Evolutionary conservation across 2,888 invertebrate genomes (phyloP).

Genomic region (Mythimna loreyi): DNA sequence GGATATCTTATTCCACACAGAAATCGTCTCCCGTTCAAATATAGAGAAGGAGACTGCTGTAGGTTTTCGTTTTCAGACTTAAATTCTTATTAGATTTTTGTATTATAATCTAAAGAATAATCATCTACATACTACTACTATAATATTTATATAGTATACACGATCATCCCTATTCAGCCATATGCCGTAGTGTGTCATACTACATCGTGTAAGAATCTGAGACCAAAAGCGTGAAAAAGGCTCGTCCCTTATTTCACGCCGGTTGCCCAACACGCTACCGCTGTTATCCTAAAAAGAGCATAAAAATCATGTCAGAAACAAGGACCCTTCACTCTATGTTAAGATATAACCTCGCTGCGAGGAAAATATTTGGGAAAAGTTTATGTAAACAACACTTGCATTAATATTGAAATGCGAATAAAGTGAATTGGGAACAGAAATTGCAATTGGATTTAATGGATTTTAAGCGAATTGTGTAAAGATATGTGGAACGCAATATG

Average conservation of each 20-base stretch:
- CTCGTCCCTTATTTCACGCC: conserved; percentile 77
- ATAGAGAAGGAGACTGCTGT: too few species aligned
- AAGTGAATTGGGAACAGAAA: too few species aligned
- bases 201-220: conserved; percentile 61
- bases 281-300: conserved; percentile 54
- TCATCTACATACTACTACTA: not conserved
- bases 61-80: too few species aligned
- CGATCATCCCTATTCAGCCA: conserved; percentile 16
- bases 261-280: conserved; percentile 64
- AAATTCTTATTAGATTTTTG: not conserved
- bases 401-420: too few species aligned
- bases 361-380: conserved; percentile 27
- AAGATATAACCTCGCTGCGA: conserved; percentile 33
- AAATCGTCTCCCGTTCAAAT: too few species aligned
- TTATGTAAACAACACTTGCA: conserved; percentile 19
- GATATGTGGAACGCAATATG: conserved; percentile 3
- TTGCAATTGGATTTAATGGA: conserved; percentile 18
- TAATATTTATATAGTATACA: conserved; percentile 19
- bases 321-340: conserved; percentile 38
- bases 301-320: conserved; percentile 61
- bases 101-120: not conserved
- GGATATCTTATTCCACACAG: not conserved
- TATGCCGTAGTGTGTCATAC: conserved; percentile 54
- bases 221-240: conserved; percentile 70
- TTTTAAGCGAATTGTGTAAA: conserved; percentile 4